Percentiles rank a stretch among this genome's conserved stretches.
phyloP scores from a whole-genome alignment of 2,888 invertebrate genomes.

The Andrena camellia region DNA sequence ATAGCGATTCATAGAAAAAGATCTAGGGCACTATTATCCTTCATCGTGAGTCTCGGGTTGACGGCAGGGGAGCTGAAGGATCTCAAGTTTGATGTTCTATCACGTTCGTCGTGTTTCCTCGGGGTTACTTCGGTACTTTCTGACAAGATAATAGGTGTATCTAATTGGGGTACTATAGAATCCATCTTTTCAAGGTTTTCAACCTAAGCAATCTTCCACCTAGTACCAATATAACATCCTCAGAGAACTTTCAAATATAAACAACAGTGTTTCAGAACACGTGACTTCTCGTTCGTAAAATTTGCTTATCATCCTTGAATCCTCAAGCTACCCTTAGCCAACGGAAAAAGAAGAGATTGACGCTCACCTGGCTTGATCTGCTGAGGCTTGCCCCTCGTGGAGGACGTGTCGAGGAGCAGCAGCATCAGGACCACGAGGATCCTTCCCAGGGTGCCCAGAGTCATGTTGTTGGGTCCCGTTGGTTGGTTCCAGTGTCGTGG shows the following conservation, averaged over 20 bases:
- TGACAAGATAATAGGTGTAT: too few species aligned
- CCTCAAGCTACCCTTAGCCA: neutral
- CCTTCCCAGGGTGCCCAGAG: slow-evolving; percentile 60
- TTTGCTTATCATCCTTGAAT: neutral
- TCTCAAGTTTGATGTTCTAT: neutral
- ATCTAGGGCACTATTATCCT: neutral
- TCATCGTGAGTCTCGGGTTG: too few species aligned
- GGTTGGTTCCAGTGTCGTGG: slow-evolving; percentile 21
- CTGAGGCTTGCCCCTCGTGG: slow-evolving; percentile 62
- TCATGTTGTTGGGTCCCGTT: slow-evolving; percentile 60
- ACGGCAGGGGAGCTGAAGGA: neutral
- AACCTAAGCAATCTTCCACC: too few species aligned
- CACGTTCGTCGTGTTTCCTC: neutral
- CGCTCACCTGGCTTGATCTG: slow-evolving; percentile 77
- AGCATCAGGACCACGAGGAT: slow-evolving; percentile 60
- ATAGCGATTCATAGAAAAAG: neutral
- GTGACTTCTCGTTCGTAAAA: too few species aligned
- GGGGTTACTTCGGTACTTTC: neutral
- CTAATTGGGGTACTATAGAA: too few species aligned
- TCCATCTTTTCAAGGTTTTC: too few species aligned
- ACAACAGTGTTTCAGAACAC: too few species aligned
- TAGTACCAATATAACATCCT: too few species aligned
- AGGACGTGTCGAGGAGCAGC: slow-evolving; percentile 42
- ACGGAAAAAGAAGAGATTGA: neutral
- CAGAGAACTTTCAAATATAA: too few species aligned